Conservation (phyloP, 92 coral and sea anemone species). For the Metridium senile region DNA sequence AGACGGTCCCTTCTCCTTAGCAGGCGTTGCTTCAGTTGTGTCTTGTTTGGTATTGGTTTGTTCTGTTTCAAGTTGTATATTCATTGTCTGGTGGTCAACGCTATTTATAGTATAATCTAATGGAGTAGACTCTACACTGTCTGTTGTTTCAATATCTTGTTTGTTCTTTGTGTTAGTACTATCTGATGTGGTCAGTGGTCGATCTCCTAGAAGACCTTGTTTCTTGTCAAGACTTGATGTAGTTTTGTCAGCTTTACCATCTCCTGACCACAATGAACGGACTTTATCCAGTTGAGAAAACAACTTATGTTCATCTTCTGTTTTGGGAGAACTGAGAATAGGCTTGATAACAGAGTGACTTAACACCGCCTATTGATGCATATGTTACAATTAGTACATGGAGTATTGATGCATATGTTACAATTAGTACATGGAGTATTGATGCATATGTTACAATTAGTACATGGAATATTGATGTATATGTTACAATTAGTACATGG, state of each 20-base stretch:
- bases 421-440: background rate
- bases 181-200: background rate
- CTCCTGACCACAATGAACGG: slow-evolving; percentile 53
- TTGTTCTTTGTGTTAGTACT: no score
- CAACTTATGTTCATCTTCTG: slow-evolving; percentile 41
- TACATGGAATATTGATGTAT: background rate
- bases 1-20: slow-evolving; percentile 5
- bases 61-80: no score
- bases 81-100: no score
- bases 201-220: slow-evolving; percentile 15
- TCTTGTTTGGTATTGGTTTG: no score
- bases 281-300: slow-evolving; percentile 60
- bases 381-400: background rate
- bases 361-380: slow-evolving; percentile 8
- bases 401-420: background rate
- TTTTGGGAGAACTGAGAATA: slow-evolving; percentile 25
- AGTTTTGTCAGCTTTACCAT: background rate
- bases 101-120: no score
- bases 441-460: background rate
- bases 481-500: background rate
- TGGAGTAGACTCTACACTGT: no score
- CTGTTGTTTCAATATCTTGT: no score
- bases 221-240: background rate
- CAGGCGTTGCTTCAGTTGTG: background rate
- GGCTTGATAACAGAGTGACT: slow-evolving; percentile 23